A percentile compares a stretch with the other conserved stretches of the same genome.
phyloP scores from a whole-genome alignment of 2,888 invertebrate genomes.

The Cinara cedri region DNA sequence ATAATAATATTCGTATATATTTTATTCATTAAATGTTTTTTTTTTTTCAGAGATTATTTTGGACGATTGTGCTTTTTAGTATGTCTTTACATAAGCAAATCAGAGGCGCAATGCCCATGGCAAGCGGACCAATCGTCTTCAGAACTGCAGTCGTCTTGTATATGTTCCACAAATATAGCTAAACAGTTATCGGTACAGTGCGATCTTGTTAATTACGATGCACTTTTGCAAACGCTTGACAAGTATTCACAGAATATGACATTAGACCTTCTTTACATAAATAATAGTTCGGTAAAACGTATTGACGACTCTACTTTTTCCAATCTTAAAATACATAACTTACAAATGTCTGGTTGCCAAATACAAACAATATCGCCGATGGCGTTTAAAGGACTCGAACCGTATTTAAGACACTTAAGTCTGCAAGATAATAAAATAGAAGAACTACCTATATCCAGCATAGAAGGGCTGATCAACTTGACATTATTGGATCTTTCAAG shows the following conservation, averaged over 20 bases:
- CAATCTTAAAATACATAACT: conserved; percentile 77
- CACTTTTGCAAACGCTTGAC: conserved; percentile 76
- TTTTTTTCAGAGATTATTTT: conserved; percentile 28
- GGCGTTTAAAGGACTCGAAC: conserved; percentile 84
- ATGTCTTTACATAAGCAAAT: conserved; percentile 14
- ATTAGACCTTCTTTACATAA: conserved; percentile 84
- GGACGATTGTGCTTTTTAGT: conserved; percentile 24
- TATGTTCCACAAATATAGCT: conserved; percentile 86
- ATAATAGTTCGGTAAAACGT: conserved; percentile 79
- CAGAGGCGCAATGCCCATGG: conserved; percentile 81
- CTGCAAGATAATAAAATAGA: conserved; percentile 78
- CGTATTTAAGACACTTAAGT: conserved; percentile 80
- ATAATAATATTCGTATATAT: background rate
- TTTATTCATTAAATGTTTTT: conserved; percentile 1
- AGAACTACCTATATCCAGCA: conserved; percentile 82
- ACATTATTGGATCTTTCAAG: conserved; percentile 83
- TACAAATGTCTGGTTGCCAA: conserved; percentile 83
- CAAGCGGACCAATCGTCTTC: conserved; percentile 69
- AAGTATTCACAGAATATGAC: conserved; percentile 71
- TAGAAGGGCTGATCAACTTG: conserved; percentile 73
- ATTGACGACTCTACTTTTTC: conserved; percentile 73
- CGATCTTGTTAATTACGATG: conserved; percentile 82
- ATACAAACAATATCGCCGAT: conserved; percentile 74
- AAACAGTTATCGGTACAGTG: conserved; percentile 87
- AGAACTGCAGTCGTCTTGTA: conserved; percentile 81